These are phyloP conservation scores for Nomada ruficornis DNA, from an alignment of 2,888 invertebrate genomes.

Conservation along the genomic window DNA sequence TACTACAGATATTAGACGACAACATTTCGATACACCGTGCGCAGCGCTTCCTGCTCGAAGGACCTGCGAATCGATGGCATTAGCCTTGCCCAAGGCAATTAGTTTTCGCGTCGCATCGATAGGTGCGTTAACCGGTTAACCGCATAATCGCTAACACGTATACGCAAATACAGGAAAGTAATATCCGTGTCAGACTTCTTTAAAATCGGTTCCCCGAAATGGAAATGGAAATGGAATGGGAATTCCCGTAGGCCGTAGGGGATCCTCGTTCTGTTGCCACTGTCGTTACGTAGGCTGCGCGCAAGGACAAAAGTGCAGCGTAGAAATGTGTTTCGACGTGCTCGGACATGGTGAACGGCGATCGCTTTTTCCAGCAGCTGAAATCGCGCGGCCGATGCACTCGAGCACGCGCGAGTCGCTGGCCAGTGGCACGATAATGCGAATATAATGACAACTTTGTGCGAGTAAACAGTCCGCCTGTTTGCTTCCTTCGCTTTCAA, in stretches of 20 bases:
- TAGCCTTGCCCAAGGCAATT: neutral
- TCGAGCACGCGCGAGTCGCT: conserved; percentile 21
- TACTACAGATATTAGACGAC: no score
- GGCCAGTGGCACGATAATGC: conserved; percentile 68
- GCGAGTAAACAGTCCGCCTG: conserved; percentile 59
- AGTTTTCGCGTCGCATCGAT: neutral
- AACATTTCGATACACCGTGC: neutral
- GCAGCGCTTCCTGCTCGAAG: neutral
- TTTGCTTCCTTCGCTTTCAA: conserved; percentile 4
- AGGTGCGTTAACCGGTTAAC: conserved; percentile 15
- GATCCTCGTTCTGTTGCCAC: conserved; percentile 15
- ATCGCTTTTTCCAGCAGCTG: conserved; percentile 29
- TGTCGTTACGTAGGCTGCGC: conserved; percentile 7
- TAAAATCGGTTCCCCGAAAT: conserved; percentile 6
- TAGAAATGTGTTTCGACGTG: neutral
- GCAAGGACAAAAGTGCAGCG: conserved; percentile 7
- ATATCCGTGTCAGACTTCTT: conserved; percentile 7
- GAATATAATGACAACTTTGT: conserved; percentile 76
- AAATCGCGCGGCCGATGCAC: conserved; percentile 22
- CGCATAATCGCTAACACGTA: neutral
- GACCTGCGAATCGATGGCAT: neutral
- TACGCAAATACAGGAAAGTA: conserved; percentile 20
- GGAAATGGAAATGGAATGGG: no score
- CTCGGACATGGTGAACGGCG: conserved; percentile 1
- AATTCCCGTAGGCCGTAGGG: no score